Conservation (phyloP, 1,140 invertebrate species). For the Asobara japonica region DNA sequence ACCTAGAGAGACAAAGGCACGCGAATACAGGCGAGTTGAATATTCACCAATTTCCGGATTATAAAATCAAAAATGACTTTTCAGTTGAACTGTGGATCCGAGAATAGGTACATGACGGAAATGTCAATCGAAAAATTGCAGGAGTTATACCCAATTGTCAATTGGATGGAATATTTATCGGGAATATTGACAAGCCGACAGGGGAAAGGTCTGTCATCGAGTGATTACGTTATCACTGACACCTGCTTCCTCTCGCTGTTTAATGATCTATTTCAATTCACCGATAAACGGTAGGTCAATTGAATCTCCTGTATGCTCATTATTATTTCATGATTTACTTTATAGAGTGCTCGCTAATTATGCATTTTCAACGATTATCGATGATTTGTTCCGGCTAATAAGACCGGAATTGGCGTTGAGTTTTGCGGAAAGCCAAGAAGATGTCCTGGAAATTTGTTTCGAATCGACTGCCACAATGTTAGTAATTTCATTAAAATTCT, state of each 20-base stretch:
- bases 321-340: not conserved
- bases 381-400: conserved; percentile 28
- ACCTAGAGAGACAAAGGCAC: too few relatives aligned
- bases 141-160: conserved; percentile 23
- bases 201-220: conserved; percentile 25
- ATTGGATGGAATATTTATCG: conserved; percentile 35
- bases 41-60: not conserved
- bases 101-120: not conserved
- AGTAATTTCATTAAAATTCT: conserved; percentile 14
- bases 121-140: conserved; percentile 28
- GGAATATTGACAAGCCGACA: conserved; percentile 24
- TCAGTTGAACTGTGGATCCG: not conserved
- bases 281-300: conserved; percentile 29
- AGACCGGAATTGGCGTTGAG: conserved; percentile 29
- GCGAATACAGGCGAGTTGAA: too few relatives aligned
- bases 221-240: conserved; percentile 24
- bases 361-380: conserved; percentile 31
- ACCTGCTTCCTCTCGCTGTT: conserved; percentile 24
- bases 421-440: conserved; percentile 5
- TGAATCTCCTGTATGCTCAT: not conserved
- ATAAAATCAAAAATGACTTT: not conserved
- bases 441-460: conserved; percentile 30
- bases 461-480: conserved; percentile 24
- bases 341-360: conserved; percentile 34
- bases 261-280: conserved; percentile 19